Base-by-base conservation (phyloP, 2,113 vertebrate genomes). In the Neoarius graeffei region DNA sequence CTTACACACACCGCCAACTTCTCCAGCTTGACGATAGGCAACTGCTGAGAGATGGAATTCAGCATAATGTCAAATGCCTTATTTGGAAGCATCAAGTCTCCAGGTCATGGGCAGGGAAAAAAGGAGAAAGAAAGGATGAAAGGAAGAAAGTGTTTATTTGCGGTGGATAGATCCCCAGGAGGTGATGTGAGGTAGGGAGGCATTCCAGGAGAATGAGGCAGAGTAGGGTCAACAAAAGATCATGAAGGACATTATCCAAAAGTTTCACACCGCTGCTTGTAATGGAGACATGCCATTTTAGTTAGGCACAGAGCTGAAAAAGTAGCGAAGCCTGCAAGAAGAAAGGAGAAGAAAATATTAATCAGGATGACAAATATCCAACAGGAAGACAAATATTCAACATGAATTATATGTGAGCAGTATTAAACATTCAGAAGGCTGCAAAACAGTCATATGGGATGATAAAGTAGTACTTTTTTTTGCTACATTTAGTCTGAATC, bases 61-160 rank as follows among this genome's bases (percentile, higher is more conserved):
- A 83, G 62, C 76, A 89, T 87, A 83, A 86, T 88, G 83, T 69
- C 69, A 52, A 88, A 84, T 27, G 56, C 90, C 90, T 90, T 90
- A 87, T 90, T 90, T 90, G 90, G 88, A 90, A 83, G 83, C 88
- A 82, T 89, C 76, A 82, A 67, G 87, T 88, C 52, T 86, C 62
- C 59, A 83, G 85, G 82, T 90, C 83, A 84, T 42, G 64, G 76
- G 84, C 67, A 17, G 20, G 76, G 84, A 56, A 81, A 85, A 30
- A 27, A 88, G 67, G 82, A 91, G 85, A 89, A 87, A 81, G 87
- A 87, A 59, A 89, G 90, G 86, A 88, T 90, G 89, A 87, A 90
- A 89, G 86, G 85, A 88, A 90, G 77, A 88, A 87, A 89, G 86
- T 89, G 90, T 91, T 91, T 91, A 91, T 91, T 91, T 91, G 88